Evolutionary conservation across 1,140 invertebrate genomes (phyloP), one percentile per base, ranked within the genome.

Genomic region (Drosophila persimilis): DNA sequence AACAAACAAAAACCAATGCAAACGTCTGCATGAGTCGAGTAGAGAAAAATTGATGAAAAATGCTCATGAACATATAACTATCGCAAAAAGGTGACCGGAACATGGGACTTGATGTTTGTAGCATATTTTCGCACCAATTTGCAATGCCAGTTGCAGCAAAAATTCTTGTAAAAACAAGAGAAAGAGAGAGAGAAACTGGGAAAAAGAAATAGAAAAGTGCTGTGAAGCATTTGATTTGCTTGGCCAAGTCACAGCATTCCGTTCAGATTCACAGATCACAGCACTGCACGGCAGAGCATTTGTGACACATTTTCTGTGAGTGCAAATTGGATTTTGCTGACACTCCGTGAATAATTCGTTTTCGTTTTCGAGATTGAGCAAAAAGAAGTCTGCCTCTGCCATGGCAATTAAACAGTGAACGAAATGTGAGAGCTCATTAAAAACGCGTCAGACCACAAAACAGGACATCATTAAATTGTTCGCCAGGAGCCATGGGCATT

Each of bases 381-480:
- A 35, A 35, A 35, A 11, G 9, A 17, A 6, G 13, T 29, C 29
- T 1, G 8, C 0, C n/a, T 9, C 7, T 61, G 26, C 43, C 11
- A 48, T 31, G 44, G 26, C 61, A 72, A 80, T 62, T 61, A 72
- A 62, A 57, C 59, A 52, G 26, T 13, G 41, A 73, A 11, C 29
- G 35, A 29, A 22, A 31, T 31, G 31, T 9, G 31, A 44, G 46
- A 60, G 53, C 56, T 77, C 75, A 78, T 78, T 78, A 73, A 78
- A 78, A 79, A 62, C 71, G 46, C 63, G 64, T 47, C 62, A 41
- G 67, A 69, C 62, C 76, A 51, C 76, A 63, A 62, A 78, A 74
- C 63, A 79, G 64, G 51, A 75, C 59, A 70, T 61, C 64, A 75
- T 60, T 74, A 45, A 71, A 60, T 58, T 57, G 35, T 39, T 13